These are phyloP conservation scores for Deilephila elpenor DNA, from an alignment of 2,888 invertebrate genomes.

Conservation along the genomic window DNA sequence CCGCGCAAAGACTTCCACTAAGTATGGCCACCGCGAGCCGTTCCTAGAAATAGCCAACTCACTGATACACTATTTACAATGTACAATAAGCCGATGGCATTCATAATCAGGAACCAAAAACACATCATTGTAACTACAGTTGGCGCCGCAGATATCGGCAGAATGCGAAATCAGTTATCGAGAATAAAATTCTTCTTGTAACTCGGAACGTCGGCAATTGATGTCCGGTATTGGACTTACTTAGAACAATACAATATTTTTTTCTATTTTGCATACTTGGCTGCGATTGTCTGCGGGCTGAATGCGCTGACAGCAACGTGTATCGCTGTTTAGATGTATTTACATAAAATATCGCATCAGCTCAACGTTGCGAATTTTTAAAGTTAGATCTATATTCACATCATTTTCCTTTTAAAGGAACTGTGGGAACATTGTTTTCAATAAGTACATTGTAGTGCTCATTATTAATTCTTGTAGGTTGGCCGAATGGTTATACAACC, in stretches of 20 bases:
- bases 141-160: constrained; percentile 22
- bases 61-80: constrained; percentile 24
- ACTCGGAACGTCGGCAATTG: constrained; percentile 15
- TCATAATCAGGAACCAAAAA: constrained; percentile 30
- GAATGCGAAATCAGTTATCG: constrained; percentile 29
- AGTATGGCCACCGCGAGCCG: constrained; percentile 48
- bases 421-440: not conserved
- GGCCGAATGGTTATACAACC: not conserved
- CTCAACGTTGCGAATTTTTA: not conserved
- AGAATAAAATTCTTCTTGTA: constrained; percentile 16
- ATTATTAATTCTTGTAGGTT: not conserved
- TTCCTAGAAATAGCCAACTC: constrained; percentile 43
- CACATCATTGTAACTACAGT: constrained; percentile 24
- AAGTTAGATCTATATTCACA: not conserved
- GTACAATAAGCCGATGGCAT: constrained; percentile 28
- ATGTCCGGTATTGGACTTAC: constrained; percentile 22
- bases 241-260: constrained; percentile 23
- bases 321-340: constrained; percentile 2
- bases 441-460: not conserved
- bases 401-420: not conserved
- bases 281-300: constrained; percentile 12
- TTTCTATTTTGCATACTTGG: constrained; percentile 24
- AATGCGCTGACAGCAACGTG: not conserved
- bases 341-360: constrained; percentile 11
- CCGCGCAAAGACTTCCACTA: constrained; percentile 39